Conservation (phyloP, 2,113 vertebrate genomes). For the Ceratotherium simum region DNA sequence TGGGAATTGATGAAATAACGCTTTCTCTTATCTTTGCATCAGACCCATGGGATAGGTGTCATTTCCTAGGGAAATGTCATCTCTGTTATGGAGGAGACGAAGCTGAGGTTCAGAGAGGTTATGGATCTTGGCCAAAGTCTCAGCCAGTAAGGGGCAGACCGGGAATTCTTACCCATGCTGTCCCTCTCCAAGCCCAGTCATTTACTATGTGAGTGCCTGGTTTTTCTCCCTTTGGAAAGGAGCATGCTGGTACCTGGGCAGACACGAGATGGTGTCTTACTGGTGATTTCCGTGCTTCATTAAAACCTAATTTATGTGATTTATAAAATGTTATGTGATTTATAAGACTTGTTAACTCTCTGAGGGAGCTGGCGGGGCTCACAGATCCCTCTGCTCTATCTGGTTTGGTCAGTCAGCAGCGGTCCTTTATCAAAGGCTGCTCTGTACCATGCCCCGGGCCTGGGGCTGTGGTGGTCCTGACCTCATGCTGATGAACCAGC, state of each 20-base stretch:
- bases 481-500: not conserved
- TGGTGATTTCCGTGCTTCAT: slow-evolving; percentile 58
- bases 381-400: not conserved
- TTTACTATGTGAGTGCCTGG: not conserved
- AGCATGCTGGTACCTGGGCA: not conserved
- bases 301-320: slow-evolving; percentile 67
- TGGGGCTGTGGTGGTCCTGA: not conserved
- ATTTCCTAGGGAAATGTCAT: not conserved
- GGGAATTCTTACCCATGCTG: not conserved
- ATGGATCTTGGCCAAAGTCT: not conserved
- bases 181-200: not conserved
- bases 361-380: not conserved
- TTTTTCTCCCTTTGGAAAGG: not conserved
- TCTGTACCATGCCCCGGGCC: not conserved
- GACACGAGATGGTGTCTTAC: not conserved
- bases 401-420: not conserved
- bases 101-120: not conserved
- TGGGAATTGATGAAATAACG: not conserved
- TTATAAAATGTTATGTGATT: slow-evolving; percentile 65
- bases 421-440: not conserved
- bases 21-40: not conserved
- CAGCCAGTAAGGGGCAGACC: not conserved
- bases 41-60: not conserved
- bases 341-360: slow-evolving; percentile 57
- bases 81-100: not conserved